phyloP scores from a whole-genome alignment of 2,113 vertebrate species.

The Oceanodroma tethys region DNA sequence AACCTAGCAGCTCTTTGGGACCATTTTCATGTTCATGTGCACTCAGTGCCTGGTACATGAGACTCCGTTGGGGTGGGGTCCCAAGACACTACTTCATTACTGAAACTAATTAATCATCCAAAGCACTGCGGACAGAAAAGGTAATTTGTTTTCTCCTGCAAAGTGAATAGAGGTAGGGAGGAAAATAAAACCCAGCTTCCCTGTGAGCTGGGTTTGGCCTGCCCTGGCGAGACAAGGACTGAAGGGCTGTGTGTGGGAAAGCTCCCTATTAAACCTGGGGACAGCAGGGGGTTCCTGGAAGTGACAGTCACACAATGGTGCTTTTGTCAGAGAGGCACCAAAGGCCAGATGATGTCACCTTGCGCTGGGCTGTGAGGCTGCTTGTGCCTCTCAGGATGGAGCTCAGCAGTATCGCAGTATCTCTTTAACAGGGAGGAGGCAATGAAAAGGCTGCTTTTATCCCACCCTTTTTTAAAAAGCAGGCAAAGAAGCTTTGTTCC shows the following conservation, averaged over 20 bases:
- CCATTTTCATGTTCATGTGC: background rate
- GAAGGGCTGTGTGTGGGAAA: constrained; percentile 50
- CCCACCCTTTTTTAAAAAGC: background rate
- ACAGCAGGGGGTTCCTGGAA: constrained; percentile 44
- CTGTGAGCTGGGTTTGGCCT: background rate
- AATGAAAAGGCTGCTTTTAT: constrained; percentile 29
- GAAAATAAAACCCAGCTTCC: background rate
- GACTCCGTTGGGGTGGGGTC: background rate
- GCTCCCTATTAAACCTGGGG: constrained; percentile 59
- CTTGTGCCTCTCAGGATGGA: background rate
- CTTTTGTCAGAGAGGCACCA: constrained; percentile 44
- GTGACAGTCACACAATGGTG: constrained; percentile 45
- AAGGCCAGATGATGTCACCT: constrained; percentile 67
- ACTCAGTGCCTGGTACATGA: background rate
- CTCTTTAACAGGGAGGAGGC: background rate
- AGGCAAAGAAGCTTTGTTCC: background rate
- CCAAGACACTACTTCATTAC: constrained; percentile 29
- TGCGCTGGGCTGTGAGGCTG: background rate
- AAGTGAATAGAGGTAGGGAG: constrained; percentile 9
- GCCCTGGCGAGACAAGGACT: background rate
- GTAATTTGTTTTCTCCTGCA: constrained; percentile 33
- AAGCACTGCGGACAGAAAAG: background rate
- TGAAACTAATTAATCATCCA: constrained; percentile 38
- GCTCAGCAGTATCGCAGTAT: background rate
- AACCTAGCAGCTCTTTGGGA: constrained; percentile 3